These are phyloP conservation scores for Triplophysa bombifrons DNA, from an alignment of 2,797 vertebrate genomes.

Conservation along the genomic window DNA sequence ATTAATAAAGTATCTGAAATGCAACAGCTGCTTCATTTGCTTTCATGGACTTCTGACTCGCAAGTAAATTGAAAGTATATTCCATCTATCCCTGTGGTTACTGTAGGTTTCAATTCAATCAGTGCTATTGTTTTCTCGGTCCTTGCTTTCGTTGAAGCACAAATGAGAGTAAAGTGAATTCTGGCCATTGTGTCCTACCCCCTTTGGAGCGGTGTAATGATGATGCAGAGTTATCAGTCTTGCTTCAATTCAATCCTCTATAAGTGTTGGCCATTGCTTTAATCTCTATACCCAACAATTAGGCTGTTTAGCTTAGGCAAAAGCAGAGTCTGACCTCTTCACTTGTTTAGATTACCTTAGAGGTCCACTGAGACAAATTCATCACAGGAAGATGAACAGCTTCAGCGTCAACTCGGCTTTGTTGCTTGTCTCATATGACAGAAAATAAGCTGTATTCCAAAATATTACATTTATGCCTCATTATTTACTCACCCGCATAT, in stretches of 20 bases:
- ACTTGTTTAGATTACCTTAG: conserved; percentile 56
- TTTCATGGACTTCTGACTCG: neutral
- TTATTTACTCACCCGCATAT: too few species aligned
- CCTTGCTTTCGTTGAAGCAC: neutral
- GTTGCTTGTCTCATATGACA: neutral
- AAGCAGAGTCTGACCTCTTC: conserved; percentile 32
- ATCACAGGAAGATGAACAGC: conserved; percentile 62
- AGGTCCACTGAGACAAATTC: conserved; percentile 55
- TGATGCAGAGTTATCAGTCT: conserved; percentile 7
- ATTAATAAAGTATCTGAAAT: neutral
- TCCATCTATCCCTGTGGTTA: neutral
- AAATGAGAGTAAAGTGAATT: neutral
- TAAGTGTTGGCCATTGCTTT: conserved; percentile 9
- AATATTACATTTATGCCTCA: too few species aligned
- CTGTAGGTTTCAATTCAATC: neutral
- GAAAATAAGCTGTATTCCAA: too few species aligned
- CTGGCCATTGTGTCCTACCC: neutral
- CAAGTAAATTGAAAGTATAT: neutral
- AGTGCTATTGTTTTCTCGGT: neutral
- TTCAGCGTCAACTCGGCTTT: conserved; percentile 55
- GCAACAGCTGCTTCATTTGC: neutral
- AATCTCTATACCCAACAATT: conserved; percentile 13
- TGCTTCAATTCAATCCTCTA: neutral
- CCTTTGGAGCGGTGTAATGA: neutral
- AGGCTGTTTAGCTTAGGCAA: conserved; percentile 14